Conservation (phyloP, 2,888 invertebrate species). For the Watsonalla cultraria region DNA sequence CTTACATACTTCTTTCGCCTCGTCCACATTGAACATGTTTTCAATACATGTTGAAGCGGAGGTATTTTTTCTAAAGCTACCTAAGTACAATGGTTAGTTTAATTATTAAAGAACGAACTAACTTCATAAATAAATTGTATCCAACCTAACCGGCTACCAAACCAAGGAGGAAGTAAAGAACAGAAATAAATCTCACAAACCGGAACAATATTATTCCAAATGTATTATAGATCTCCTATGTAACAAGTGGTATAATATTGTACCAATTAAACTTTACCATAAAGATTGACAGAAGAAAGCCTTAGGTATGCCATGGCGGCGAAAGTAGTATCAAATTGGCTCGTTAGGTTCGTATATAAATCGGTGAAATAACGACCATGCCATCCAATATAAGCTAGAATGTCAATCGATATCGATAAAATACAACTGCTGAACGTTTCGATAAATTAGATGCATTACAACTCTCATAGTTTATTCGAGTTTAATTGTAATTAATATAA, state of each 20-base stretch:
- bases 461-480: constrained; percentile 3
- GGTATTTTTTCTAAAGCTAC: no score
- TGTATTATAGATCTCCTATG: no score
- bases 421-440: constrained; percentile 11
- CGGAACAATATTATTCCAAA: no score
- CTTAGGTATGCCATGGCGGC: constrained; percentile 41
- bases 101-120: no score
- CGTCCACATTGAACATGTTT: no score
- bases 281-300: constrained; percentile 65
- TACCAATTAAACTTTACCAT: constrained; percentile 52
- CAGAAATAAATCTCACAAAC: no score
- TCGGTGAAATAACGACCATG: constrained; percentile 36
- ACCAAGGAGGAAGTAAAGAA: no score
- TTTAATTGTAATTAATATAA: not conserved
- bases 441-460: not conserved
- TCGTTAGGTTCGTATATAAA: constrained; percentile 43
- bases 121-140: no score
- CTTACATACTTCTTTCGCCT: no score
- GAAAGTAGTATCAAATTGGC: constrained; percentile 43
- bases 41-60: no score
- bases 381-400: constrained; percentile 21
- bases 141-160: no score
- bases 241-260: constrained; percentile 37
- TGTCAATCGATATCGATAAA: constrained; percentile 34
- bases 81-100: no score